Conservation (phyloP, 2,888 invertebrate species). For the Macroteleia sp. region DNA sequence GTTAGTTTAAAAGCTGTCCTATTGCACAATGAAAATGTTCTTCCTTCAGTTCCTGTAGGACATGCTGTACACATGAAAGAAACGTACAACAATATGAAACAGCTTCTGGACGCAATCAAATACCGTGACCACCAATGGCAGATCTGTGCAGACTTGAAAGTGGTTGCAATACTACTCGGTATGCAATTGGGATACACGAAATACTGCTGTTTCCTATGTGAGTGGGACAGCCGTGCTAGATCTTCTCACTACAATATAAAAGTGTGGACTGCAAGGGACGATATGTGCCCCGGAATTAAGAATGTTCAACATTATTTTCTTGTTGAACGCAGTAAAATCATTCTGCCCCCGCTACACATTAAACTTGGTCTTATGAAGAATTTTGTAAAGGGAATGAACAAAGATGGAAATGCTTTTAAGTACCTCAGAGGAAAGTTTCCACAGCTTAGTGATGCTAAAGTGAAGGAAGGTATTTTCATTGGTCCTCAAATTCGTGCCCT, state of each 20-base stretch:
- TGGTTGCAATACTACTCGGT: slow-evolving; percentile 70
- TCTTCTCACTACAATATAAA: slow-evolving; percentile 7
- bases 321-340: not conserved
- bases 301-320: slow-evolving; percentile 9
- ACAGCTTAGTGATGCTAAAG: slow-evolving; percentile 33
- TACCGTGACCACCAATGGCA: slow-evolving; percentile 70
- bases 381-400: slow-evolving; percentile 27
- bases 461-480: slow-evolving; percentile 52
- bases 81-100: slow-evolving; percentile 72
- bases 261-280: slow-evolving; percentile 11
- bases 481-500: slow-evolving; percentile 40
- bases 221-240: slow-evolving; percentile 29
- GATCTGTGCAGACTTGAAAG: slow-evolving; percentile 74
- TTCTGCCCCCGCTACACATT: slow-evolving; percentile 13
- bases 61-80: slow-evolving; percentile 72
- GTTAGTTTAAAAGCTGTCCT: slow-evolving; percentile 60
- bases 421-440: slow-evolving; percentile 34
- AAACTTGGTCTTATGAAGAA: slow-evolving; percentile 30
- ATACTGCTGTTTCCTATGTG: slow-evolving; percentile 48
- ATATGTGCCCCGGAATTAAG: slow-evolving; percentile 6
- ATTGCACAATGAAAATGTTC: slow-evolving; percentile 70
- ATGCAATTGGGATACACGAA: slow-evolving; percentile 63
- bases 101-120: slow-evolving; percentile 67
- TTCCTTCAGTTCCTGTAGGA: slow-evolving; percentile 71
- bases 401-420: slow-evolving; percentile 14